A percentile compares a stretch with the other conserved stretches of the same genome.
These are phyloP conservation scores for Chrysocyon brachyurus DNA, from an alignment of 2,797 vertebrate genomes.

Conservation along the genomic window DNA sequence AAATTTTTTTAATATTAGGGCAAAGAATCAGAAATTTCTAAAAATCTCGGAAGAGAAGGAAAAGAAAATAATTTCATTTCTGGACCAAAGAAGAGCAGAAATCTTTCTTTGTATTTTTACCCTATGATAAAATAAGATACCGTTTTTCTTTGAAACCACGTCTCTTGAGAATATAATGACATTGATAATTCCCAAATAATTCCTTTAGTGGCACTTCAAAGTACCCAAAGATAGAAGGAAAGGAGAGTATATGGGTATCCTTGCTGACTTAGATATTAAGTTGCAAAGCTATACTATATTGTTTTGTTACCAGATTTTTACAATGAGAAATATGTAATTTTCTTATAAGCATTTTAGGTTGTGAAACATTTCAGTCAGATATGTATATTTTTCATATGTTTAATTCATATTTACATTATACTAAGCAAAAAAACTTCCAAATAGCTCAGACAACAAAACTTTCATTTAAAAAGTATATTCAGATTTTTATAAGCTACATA, in stretches of 20 bases:
- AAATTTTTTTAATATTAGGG: background rate
- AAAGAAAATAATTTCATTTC: constrained; percentile 30
- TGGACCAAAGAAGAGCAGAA: constrained; percentile 48
- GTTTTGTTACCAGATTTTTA: constrained; percentile 9
- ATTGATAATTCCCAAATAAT: background rate
- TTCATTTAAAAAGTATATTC: constrained; percentile 55
- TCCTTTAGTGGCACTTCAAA: background rate
- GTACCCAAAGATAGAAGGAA: background rate
- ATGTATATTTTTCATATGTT: constrained; percentile 4
- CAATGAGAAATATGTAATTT: background rate
- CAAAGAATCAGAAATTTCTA: background rate
- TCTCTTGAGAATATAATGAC: constrained; percentile 56
- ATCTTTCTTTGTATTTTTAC: constrained; percentile 20
- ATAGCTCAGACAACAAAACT: constrained; percentile 35
- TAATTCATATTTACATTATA: constrained; percentile 57
- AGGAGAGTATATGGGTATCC: background rate
- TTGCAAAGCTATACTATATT: background rate
- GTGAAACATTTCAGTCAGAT: background rate
- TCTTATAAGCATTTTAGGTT: constrained; percentile 32
- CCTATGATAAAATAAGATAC: constrained; percentile 2
- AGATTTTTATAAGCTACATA: constrained; percentile 39
- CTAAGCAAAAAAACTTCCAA: constrained; percentile 57
- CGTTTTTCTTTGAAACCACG: background rate
- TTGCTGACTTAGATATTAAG: background rate
- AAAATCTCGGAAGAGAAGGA: background rate